Conservation (phyloP, 2,797 vertebrate species). For the Muscicapa comitata region DNA sequence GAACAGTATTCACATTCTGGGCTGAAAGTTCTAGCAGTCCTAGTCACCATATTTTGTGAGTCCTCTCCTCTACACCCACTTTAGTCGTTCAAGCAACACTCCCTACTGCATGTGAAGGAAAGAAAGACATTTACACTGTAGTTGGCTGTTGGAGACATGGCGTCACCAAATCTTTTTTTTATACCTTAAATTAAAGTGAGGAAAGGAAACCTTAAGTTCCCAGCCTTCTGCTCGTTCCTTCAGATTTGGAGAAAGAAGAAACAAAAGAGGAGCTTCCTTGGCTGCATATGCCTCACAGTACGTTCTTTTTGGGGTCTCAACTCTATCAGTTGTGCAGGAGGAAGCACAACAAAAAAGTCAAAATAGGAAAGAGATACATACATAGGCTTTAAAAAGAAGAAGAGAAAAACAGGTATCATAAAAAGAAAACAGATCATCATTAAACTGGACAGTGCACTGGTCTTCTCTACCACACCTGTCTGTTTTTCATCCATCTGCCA, state of each 20-base stretch:
- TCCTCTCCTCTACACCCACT: not conserved
- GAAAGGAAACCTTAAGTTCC: not conserved
- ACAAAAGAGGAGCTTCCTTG: not conserved
- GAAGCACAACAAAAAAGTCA: not conserved
- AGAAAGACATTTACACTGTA: not conserved
- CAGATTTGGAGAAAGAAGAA: not conserved
- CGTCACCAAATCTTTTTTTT: not conserved
- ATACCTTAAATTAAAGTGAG: not conserved
- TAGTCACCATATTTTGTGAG: not conserved
- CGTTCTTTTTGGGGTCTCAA: rapidly evolving
- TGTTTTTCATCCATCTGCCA: not conserved
- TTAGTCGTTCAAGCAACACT: not conserved
- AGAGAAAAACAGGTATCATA: not conserved
- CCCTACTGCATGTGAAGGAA: not conserved
- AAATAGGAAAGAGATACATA: not conserved
- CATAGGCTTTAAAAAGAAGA: not conserved
- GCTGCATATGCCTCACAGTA: not conserved
- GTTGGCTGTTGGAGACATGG: not conserved
- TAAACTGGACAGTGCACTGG: not conserved
- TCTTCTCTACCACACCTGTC: not conserved
- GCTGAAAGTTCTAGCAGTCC: not conserved
- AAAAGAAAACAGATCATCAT: not conserved
- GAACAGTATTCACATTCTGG: not conserved
- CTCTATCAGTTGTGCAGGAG: not conserved
- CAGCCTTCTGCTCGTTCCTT: not conserved